Evolutionary conservation across 2,888 invertebrate genomes (phyloP).

Genomic region (Spodoptera picta): DNA sequence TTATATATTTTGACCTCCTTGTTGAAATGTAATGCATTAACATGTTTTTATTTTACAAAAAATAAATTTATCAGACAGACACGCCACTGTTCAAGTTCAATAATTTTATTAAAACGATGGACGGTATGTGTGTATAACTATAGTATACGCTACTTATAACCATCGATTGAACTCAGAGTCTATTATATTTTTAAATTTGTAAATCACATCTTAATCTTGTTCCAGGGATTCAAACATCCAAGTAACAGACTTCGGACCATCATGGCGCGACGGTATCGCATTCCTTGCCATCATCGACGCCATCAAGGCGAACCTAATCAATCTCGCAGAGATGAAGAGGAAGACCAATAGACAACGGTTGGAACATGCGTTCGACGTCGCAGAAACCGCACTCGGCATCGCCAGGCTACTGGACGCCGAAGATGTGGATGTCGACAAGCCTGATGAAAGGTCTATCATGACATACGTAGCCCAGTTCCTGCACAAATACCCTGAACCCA

Average conservation of each 20-base stretch:
- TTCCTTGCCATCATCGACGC: slow-evolving; percentile 98
- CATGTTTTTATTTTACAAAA: slow-evolving; percentile 8
- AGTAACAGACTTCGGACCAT: slow-evolving; percentile 97
- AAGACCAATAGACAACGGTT: slow-evolving; percentile 94
- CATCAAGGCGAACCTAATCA: slow-evolving; percentile 97
- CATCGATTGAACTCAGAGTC: no score
- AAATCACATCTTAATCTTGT: background rate
- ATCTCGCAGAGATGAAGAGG: slow-evolving; percentile 93
- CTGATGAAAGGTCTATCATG: slow-evolving; percentile 99
- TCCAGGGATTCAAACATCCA: slow-evolving; percentile 94
- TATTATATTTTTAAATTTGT: no score
- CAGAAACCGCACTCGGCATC: slow-evolving; percentile 97
- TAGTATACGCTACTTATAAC: no score
- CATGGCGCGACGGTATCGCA: slow-evolving; percentile 98
- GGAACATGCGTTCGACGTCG: slow-evolving; percentile 97
- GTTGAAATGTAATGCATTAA: slow-evolving; percentile 14
- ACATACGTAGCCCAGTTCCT: slow-evolving; percentile 99
- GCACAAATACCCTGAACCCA: slow-evolving; percentile 97
- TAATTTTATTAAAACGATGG: background rate
- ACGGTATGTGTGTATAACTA: background rate
- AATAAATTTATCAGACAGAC: background rate
- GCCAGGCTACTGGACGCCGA: slow-evolving; percentile 97
- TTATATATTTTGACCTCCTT: slow-evolving; percentile 27
- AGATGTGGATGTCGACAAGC: slow-evolving; percentile 98
- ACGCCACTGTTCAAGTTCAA: no score